Base-by-base conservation (phyloP, 2,888 invertebrate genomes). In the Yponomeuta sedellus region DNA sequence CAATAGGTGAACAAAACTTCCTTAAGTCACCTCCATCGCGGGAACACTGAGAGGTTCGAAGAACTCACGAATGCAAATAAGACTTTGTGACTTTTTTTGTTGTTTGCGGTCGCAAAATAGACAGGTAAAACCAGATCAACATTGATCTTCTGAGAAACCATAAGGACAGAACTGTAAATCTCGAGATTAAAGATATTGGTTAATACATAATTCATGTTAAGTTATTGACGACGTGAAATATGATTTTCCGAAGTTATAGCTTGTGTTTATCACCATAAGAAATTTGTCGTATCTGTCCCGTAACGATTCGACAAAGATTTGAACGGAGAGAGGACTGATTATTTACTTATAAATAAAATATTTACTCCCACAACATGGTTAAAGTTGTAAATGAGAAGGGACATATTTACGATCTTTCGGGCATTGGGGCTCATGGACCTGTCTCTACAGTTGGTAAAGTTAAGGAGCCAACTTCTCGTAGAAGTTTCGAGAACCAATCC, bases 1-100 rank as follows among this genome's bases (percentile, higher is more conserved):
- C 28, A 28, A 2, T 44, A 52, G 12, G 44, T 52, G 44, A 10
- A 52, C 5, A 16, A 52, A 16, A 2, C 16, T 52, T 52, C 44
- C 44, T 52, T 52, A 52, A 12, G 16, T 12, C 44, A 12, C 12
- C 44, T 52, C 44, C 16, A 52, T 52, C 16, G 12, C 2, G 1
- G 44, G 44, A 52, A 16, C 12, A 52, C 16, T 52, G 16, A 52
- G 66, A n/a, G 75, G 77, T 82, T 81, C 82, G 75, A 73, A 77
- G 81, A 81, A 83, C 77, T 79, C 74, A 76, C 75, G 79, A 81
- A 80, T 79, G 77, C 78, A 82, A 81, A 83, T 81, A 80, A 77
- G 72, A 74, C 72, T 69, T 52, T 70, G 75, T 72, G 70, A 72
- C 72, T 25, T 74, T 70, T 25, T 74, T 79, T 79, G 77, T 75